These are phyloP conservation scores for Cnemophilus loriae DNA, from an alignment of 2,113 vertebrate species.

Conservation along the genomic window DNA sequence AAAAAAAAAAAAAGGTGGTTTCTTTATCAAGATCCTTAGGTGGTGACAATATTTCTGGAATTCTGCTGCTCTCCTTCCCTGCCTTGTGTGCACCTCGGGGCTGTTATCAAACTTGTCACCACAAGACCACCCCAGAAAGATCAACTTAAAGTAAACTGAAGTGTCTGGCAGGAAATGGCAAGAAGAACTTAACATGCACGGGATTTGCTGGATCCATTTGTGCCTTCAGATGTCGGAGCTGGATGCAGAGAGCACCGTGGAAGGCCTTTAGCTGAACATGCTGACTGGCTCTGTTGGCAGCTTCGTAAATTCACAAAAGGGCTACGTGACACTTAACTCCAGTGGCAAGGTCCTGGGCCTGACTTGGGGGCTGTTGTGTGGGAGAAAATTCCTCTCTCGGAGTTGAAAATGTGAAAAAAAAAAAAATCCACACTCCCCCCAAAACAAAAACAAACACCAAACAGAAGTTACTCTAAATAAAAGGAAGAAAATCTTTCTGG, in stretches of 20 bases:
- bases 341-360: background rate
- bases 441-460: background rate
- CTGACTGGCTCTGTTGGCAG: background rate
- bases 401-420: background rate
- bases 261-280: background rate
- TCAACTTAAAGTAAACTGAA: background rate
- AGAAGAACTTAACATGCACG: rapidly evolving
- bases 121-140: background rate
- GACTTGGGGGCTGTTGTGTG: background rate
- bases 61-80: background rate
- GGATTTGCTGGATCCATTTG: background rate
- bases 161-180: background rate
- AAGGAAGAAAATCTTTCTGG: background rate
- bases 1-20: rapidly evolving
- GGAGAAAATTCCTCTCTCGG: background rate
- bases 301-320: background rate
- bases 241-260: background rate
- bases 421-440: background rate
- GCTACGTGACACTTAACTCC: background rate
- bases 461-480: background rate
- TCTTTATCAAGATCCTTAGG: background rate
- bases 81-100: background rate
- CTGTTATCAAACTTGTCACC: rapidly evolving
- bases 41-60: background rate
- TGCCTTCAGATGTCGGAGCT: background rate